Conservation (phyloP, 2,797 vertebrate genomes). For the Phalloptychus januarius region DNA sequence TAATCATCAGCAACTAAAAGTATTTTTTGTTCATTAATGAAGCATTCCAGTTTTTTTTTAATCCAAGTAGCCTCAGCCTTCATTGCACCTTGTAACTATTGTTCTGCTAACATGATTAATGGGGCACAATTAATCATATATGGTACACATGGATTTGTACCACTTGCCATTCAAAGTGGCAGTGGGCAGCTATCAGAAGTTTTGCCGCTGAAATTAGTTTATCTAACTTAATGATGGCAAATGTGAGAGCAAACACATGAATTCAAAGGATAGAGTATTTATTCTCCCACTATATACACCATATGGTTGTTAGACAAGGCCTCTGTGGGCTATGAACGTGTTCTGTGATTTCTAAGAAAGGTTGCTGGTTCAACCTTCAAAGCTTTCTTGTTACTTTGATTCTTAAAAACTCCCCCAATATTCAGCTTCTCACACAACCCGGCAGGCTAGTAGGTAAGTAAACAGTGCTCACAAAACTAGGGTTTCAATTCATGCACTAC, state of each 20-base stretch:
- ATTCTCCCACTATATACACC: background rate
- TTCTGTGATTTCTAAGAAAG: background rate
- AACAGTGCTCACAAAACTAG: background rate
- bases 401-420: background rate
- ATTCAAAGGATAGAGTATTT: background rate
- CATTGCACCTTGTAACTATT: background rate
- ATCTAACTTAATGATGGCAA: background rate
- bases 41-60: background rate
- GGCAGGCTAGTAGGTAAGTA: background rate
- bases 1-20: background rate
- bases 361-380: background rate
- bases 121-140: too few species aligned
- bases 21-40: background rate
- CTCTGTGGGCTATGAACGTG: background rate
- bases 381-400: slow-evolving; percentile 1
- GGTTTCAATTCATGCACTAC: background rate
- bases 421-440: background rate
- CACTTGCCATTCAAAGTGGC: too few species aligned
- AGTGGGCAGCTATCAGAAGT: too few species aligned
- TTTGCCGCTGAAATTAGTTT: background rate
- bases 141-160: too few species aligned
- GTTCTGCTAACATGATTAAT: background rate
- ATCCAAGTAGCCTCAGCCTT: background rate
- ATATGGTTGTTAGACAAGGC: background rate
- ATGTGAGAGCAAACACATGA: background rate